Evolutionary conservation across 2,888 invertebrate species (phyloP).

Genomic region (Julus scanicus): DNA sequence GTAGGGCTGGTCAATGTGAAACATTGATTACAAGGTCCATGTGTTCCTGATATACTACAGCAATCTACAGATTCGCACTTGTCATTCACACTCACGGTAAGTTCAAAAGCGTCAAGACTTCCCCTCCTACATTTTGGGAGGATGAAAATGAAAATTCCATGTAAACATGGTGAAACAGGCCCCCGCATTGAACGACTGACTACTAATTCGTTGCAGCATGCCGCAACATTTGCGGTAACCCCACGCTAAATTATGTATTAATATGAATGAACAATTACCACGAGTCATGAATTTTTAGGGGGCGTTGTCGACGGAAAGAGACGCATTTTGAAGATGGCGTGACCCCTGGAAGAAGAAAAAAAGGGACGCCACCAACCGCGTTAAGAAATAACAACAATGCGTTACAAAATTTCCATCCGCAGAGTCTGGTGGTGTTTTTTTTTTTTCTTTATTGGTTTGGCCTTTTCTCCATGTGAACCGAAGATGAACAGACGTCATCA

Average conservation of each 20-base stretch:
- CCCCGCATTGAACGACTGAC: background rate
- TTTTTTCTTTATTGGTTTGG: background rate
- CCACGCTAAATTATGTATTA: constrained; percentile 37
- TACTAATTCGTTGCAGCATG: constrained; percentile 5
- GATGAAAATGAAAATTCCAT: background rate
- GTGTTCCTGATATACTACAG: too few relatives aligned
- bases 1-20: too few relatives aligned
- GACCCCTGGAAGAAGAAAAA: background rate
- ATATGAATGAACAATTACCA: constrained; percentile 36
- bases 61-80: background rate
- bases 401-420: constrained; percentile 28
- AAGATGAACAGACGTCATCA: constrained; percentile 30
- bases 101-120: background rate
- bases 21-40: too few relatives aligned
- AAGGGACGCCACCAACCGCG: constrained; percentile 37
- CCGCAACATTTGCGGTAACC: constrained; percentile 25
- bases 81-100: background rate
- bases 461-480: background rate
- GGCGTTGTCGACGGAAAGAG: constrained; percentile 34
- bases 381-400: constrained; percentile 38
- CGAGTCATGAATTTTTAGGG: constrained; percentile 45
- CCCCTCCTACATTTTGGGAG: background rate
- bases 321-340: constrained; percentile 31
- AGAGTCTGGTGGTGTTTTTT: background rate
- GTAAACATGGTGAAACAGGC: background rate